Evolutionary conservation across 2,888 invertebrate species (phyloP), one percentile per base, ranked within the genome.

Genomic region (Hirtodrosophila histrioides): DNA sequence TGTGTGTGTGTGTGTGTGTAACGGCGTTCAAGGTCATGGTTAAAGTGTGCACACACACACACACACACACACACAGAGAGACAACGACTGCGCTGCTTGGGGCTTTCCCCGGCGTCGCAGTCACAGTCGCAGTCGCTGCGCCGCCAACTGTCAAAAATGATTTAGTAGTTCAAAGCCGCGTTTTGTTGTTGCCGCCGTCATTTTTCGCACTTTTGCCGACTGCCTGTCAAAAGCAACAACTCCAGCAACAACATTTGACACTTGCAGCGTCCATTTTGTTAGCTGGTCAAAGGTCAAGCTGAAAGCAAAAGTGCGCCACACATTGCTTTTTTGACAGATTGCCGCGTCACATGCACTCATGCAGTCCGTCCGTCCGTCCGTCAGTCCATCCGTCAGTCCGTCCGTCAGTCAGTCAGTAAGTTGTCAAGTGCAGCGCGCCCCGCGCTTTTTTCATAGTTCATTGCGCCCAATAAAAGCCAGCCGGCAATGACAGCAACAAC

Each of bases 111-210:
- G 64, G 62, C 83, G 74, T 83, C 78, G 85, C 17, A 17, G 17
- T 58, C 60, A 56, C 66, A n/a, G 71, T 63, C 44, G 69, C 75
- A 33, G 69, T 55, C 60, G 70, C 71, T 50, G 76, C 74, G 77
- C 78, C 63, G 88, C 76, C 72, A 84, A 88, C 88, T 88, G 88
- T 85, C 87, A 88, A 85, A 85, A 85, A 88, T 88, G 85, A 85
- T 85, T 85, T 88, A 85, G 88, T 85, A 88, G 88, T 86, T 88
- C 86, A 88, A 84, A 84, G 88, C 88, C 82, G 82, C 88, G 88
- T 87, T 87, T 87, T 81, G 79, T 66, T 78, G 56, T 69, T 69
- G 72, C 44, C 39, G 43, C 17, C 36, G 50, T 37, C 54, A 71
- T 74, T 76, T 74, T 74, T 76, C 76, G 76, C 73, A 73, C 73